Conservation (phyloP, 2,797 vertebrate species). For the Otolemur crassicaudatus region DNA sequence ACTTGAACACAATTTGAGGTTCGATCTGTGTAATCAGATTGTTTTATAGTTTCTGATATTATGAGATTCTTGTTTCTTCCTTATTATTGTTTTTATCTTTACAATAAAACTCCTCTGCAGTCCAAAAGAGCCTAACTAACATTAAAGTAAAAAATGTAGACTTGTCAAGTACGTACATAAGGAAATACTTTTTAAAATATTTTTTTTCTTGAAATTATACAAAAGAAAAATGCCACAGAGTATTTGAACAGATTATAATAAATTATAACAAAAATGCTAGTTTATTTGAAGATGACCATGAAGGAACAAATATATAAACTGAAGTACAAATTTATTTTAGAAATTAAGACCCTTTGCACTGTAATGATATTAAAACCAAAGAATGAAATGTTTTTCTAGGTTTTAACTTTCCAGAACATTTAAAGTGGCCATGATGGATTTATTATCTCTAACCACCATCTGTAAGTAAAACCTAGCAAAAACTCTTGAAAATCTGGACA, state of each 20-base stretch:
- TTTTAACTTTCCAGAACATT: conserved; percentile 3
- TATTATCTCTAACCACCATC: neutral
- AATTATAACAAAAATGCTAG: conserved; percentile 23
- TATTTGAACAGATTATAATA: neutral
- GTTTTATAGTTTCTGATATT: conserved; percentile 13
- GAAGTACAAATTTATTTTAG: neutral
- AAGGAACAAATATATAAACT: conserved; percentile 27
- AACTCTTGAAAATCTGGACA: neutral
- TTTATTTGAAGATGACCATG: conserved; percentile 44
- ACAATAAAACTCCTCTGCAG: neutral
- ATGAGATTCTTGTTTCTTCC: neutral
- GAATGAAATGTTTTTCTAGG: conserved; percentile 34
- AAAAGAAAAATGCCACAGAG: conserved; percentile 9
- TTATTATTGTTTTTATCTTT: neutral
- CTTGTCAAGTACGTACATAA: neutral
- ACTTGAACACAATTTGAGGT: neutral
- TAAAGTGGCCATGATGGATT: conserved; percentile 9
- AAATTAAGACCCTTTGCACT: neutral
- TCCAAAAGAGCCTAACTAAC: neutral
- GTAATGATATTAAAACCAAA: neutral
- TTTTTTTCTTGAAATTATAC: conserved; percentile 15
- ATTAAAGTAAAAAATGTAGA: conserved; percentile 22
- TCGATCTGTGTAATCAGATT: conserved; percentile 25
- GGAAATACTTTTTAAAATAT: neutral
- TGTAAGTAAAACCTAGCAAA: too few species aligned